A percentile compares a stretch with the other conserved stretches of the same genome.
These are phyloP conservation scores for Philereme vetulata DNA, from an alignment of 2,888 invertebrate genomes.

Conservation along the genomic window DNA sequence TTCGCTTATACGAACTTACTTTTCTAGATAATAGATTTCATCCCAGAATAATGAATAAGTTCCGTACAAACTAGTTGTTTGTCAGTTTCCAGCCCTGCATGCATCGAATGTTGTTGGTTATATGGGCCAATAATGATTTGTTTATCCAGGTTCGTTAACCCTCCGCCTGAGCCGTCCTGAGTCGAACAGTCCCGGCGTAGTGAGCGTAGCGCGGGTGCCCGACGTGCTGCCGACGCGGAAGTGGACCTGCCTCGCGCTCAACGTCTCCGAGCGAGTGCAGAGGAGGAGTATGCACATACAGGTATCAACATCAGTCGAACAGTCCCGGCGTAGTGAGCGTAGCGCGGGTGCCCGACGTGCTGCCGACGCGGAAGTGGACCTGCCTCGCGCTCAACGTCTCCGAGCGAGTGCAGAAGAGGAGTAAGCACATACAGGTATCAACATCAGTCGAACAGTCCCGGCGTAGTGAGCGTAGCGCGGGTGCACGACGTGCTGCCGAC, in stretches of 20 bases:
- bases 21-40: too few relatives aligned
- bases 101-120: too few relatives aligned
- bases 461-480: slow-evolving; percentile 51
- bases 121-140: not conserved
- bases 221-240: slow-evolving; percentile 70
- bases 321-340: slow-evolving; percentile 37
- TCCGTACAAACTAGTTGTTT: too few relatives aligned
- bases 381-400: slow-evolving; percentile 84
- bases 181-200: slow-evolving; percentile 68
- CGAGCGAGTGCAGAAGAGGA: slow-evolving; percentile 81
- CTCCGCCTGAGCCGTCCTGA: slow-evolving; percentile 82
- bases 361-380: slow-evolving; percentile 80
- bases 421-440: slow-evolving; percentile 68
- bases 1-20: too few relatives aligned
- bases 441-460: not conserved
- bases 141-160: slow-evolving; percentile 65
- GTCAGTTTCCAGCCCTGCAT: too few relatives aligned
- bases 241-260: slow-evolving; percentile 84
- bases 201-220: slow-evolving; percentile 72
- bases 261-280: slow-evolving; percentile 82
- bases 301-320: not conserved
- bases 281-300: slow-evolving; percentile 80
- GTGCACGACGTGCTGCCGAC: slow-evolving; percentile 70
- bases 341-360: slow-evolving; percentile 64
- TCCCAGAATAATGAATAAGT: too few relatives aligned